These are phyloP conservation scores for Rhodophaea formosa DNA, from an alignment of 2,888 invertebrate genomes.

Conservation along the genomic window DNA sequence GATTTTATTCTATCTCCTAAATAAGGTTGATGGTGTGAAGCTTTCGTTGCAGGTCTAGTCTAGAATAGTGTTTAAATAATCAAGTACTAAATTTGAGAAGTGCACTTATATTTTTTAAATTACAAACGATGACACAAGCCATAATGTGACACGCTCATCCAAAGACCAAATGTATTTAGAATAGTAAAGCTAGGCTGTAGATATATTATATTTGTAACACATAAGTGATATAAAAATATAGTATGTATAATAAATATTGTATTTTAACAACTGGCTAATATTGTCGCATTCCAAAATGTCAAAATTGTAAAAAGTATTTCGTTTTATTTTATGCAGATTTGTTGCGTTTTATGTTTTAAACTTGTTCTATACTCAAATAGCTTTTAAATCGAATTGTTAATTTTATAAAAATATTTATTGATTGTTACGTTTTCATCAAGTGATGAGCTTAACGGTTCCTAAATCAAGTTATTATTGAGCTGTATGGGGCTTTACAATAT, in stretches of 20 bases:
- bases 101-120: conserved; percentile 77
- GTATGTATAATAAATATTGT: conserved; percentile 37
- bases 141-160: conserved; percentile 78
- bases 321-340: conserved; percentile 38
- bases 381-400: conserved; percentile 56
- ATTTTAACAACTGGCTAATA: conserved; percentile 50
- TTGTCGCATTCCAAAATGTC: conserved; percentile 55
- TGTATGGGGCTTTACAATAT: conserved; percentile 41
- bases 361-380: conserved; percentile 36
- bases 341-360: conserved; percentile 41
- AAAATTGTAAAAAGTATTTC: conserved; percentile 37
- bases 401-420: conserved; percentile 61
- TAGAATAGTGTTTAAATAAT: conserved; percentile 64
- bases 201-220: conserved; percentile 59
- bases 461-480: conserved; percentile 48
- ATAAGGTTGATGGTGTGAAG: conserved; percentile 50
- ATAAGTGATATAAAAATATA: conserved; percentile 56
- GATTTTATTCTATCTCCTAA: conserved; percentile 57
- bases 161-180: conserved; percentile 79
- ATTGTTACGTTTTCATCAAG: conserved; percentile 60
- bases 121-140: conserved; percentile 72
- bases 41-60: conserved; percentile 69
- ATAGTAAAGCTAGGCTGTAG: conserved; percentile 72
- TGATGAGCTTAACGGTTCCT: conserved; percentile 59
- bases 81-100: conserved; percentile 70